These are phyloP conservation scores for Hirtodrosophila trivittata DNA, from an alignment of 2,888 invertebrate species.

Conservation along the genomic window DNA sequence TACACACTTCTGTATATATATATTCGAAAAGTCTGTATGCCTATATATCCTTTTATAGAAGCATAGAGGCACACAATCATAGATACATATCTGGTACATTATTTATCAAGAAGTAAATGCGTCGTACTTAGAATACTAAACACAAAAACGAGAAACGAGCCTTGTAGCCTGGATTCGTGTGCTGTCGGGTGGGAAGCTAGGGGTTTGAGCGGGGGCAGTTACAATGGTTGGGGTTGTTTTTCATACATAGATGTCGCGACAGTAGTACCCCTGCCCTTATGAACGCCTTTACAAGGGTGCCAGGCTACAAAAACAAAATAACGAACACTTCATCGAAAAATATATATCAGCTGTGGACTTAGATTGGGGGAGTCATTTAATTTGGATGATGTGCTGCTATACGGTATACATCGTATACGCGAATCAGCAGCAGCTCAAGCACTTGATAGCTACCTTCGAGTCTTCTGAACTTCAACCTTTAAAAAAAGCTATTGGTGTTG, in stretches of 20 bases:
- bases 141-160: slow-evolving; percentile 27
- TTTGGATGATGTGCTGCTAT: slow-evolving; percentile 12
- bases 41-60: not conserved
- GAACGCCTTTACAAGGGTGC: slow-evolving; percentile 17
- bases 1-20: slow-evolving; percentile 13
- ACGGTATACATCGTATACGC: not conserved
- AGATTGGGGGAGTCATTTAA: slow-evolving; percentile 7
- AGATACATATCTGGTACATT: slow-evolving; percentile 43
- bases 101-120: slow-evolving; percentile 61
- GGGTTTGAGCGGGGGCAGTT: slow-evolving; percentile 26
- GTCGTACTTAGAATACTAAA: slow-evolving; percentile 43
- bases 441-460: too few species aligned
- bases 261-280: not conserved
- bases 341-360: slow-evolving; percentile 52
- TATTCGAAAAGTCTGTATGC: not conserved
- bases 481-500: too few species aligned
- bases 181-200: slow-evolving; percentile 20
- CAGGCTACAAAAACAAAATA: slow-evolving; percentile 8
- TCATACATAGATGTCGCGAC: slow-evolving; percentile 16
- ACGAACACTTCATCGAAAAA: slow-evolving; percentile 44
- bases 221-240: slow-evolving; percentile 32
- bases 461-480: too few species aligned
- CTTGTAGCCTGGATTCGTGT: slow-evolving; percentile 15
- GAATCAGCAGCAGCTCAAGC: too few species aligned
- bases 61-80: slow-evolving; percentile 7